Evolutionary conservation across 2,888 invertebrate species (phyloP), one percentile per base, ranked within the genome.

Genomic region (Abrostola triplasia): DNA sequence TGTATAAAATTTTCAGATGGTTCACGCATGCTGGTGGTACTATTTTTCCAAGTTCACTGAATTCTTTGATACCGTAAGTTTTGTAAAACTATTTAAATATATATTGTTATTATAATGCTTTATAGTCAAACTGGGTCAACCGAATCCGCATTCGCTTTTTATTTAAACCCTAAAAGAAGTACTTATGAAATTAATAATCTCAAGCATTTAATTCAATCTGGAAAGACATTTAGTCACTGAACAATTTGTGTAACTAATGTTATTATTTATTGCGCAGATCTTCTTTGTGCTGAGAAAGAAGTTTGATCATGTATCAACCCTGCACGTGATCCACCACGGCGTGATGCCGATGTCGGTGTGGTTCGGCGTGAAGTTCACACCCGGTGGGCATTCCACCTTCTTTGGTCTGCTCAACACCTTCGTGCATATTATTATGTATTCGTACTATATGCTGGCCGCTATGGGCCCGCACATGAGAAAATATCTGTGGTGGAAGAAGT

Each of bases 321-420:
- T 99, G 53, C 99, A 99, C 93, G 98, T 99, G 61, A 98, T 99
- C 88, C 99, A 99, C 93, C 99, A 99, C 91, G 98, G 98, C 76
- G 97, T 98, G 85, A 99, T 99, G 99, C 99, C 99, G 44, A 97
- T 98, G 97, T 98, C 98, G 6, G 98, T 99, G 70, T 99, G 99
- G 99, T 98, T 98, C 90, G 99, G 99, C 57, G 98, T 99, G 59
- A 98, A 98, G 95, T 99, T 98, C 95, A 98, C 98, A 36, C 98
- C 98, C 95, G 98, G 99, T 88, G 99, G 99, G 40, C 99, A 99
- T 91, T 98, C 98, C 82, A 98, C 99, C 6, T 99, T 99, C 96
- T 99, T 99, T 91, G 98, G 98, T 1, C 95, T 98, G 80, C 95
- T 99, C 84, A 99, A 99, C 92, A 98, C 98, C 0, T 98, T 98